Evolutionary conservation across 2,888 invertebrate species (phyloP), one percentile per base, ranked within the genome.

Genomic region (Eristalis tenax): DNA sequence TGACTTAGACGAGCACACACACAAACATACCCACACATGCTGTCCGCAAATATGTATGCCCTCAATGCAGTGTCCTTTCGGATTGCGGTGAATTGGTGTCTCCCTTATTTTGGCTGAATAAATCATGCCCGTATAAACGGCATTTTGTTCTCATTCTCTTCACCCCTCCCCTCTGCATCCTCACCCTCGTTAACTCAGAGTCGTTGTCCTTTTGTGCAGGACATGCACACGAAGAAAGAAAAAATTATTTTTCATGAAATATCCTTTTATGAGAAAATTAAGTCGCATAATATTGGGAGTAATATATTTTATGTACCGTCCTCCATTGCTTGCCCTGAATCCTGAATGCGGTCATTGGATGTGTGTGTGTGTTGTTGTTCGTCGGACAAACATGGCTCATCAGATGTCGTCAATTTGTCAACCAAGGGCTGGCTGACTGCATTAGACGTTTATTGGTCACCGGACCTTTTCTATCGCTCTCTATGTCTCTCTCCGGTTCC

Each of bases 221-320:
- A 18, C 28, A 63, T n/a, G 32, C 10, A 2, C n/a, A 6, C 56
- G 5, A 23, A 22, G 8, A 43, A 4, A 38, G 50, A 22, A 18
- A 74, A 63, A 78, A 71, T 43, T 76, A 80, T 85, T 80, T 79
- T 69, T 57, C 76, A 85, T 77, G 66, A 86, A 82, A 83, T 79
- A 83, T 82, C 66, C 66, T 75, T 86, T 86, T 86, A 82, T 86
- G 82, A 66, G 65, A 74, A 82, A 86, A 78, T 82, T 86, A 81
- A 82, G 78, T 86, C 71, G 76, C 64, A 82, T 81, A 65, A 78
- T 78, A 82, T 82, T 56, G 74, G 77, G 73, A 77, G 74, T 35
- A 77, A 85, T 86, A 82, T 82, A 86, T 86, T 86, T 74, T 82
- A 86, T 82, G 85, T 64, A 69, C 73, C 64, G 38, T 40, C 35